Evolutionary conservation across 2,888 invertebrate genomes (phyloP), one percentile per base, ranked within the genome.

Genomic region (Athalia cordata): DNA sequence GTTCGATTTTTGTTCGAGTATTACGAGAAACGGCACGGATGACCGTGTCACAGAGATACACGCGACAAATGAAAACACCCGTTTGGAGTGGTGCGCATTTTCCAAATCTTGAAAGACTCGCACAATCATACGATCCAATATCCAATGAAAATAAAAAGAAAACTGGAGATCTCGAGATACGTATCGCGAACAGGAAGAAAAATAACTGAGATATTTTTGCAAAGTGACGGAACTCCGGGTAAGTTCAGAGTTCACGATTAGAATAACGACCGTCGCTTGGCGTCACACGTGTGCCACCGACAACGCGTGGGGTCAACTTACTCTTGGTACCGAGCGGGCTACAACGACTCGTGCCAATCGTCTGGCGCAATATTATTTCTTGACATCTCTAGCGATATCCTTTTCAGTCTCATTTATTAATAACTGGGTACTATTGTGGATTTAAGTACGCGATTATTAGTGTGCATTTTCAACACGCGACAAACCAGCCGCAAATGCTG

Each of bases 221-320:
- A 57, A 57, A 50, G 59, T 72, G 57, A 59, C 72, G 47, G 47
- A 57, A 72, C 57, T 72, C 72, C 7, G 43, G 59, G 52, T 13
- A 13, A 72, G 47, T 49, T 59, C 13, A 72, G 47, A 72, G 72
- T 72, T 57, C 59, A 29, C 29, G 29, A 29, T 29, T 29, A 29
- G 57, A 57, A 7, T 55, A 29, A 55, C 15, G 70, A 70, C 45
- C 29, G 29, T 45, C 4, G n/a, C 72, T 59, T 43, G 47, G 45
- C 13, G 72, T 45, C 59, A 72, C 72, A 72, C 59, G 72, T 72
- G 72, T 57, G 57, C 72, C 59, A 72, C 13, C 15, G 72, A 52
- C 72, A n/a, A 59, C 72, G 72, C 72, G 72, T 72, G 72, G 72
- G 72, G 72, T 72, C 72, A 72, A 72, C 43, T 47, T 13, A 72